Base-by-base conservation (phyloP, 2,797 vertebrate species). In the Aselliscus stoliczkanus region DNA sequence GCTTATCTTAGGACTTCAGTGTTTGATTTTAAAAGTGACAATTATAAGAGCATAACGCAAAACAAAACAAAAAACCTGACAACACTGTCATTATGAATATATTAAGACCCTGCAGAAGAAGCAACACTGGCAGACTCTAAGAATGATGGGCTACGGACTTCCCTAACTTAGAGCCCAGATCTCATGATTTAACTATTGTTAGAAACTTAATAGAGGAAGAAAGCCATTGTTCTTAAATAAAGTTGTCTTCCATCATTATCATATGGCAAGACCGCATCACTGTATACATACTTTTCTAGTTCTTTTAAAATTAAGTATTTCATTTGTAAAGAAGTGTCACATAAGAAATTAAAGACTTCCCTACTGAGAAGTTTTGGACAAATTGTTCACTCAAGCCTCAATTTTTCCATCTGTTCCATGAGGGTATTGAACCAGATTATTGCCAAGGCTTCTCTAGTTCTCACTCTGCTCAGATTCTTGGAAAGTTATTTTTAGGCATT, bases 271-370 rank as follows among this genome's bases (percentile, higher is more conserved):
- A 56, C 25, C 86, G n/a, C 75, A 31, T 77, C 50, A 67, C 77
- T 65, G 50, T 69, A 69, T 47, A 52, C 27, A 13, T 86, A 60
- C 23, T 39, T 67, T 73, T 44, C 44, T 85, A 56, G 60, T 89
- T 58, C 72, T 70, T 85, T 94, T 69, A 76, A 83, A 72, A 77
- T 76, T 62, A 94, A 69, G n/a, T 72, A 60, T 70, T 77, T 89
- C 4, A 34, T 67, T 84, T 77, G n/a, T 80, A 70, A 77, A 60
- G 42, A 84, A 52, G 44, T 95, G 25, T 85, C 75, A 90, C 56
- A 47, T 21, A 42, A 23, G 17, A 90, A 80, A 72, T 93, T 42
- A 44, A 82, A 88, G 69, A 21, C 72, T 81, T 94, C 27, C 13
- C 54, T 64, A 79, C 54, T 79, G 64, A 83, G 69, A 91, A 42